A percentile compares a stretch with the other conserved stretches of the same genome.
These are phyloP conservation scores for Dicranocentrus wangi DNA, from an alignment of 2,888 invertebrate genomes.

Conservation along the genomic window DNA sequence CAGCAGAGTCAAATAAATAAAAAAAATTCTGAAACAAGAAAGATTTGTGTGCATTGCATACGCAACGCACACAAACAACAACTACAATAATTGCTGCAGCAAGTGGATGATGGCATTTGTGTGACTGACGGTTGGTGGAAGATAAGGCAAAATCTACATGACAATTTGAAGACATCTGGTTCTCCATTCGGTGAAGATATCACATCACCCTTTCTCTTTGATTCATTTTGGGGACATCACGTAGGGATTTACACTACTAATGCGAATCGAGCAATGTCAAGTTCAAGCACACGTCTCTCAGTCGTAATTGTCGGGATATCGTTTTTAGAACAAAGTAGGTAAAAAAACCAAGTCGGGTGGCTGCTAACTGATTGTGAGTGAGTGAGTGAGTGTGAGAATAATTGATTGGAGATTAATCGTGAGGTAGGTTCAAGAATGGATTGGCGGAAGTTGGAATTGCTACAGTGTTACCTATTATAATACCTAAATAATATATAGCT, in stretches of 20 bases:
- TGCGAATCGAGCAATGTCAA: too few relatives aligned
- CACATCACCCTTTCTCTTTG: constrained; percentile 4
- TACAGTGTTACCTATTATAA: too few relatives aligned
- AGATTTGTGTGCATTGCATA: background rate
- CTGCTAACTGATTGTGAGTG: too few relatives aligned
- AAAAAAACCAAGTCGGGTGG: too few relatives aligned
- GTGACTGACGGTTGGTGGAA: background rate
- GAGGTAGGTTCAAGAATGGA: background rate
- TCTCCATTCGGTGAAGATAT: background rate
- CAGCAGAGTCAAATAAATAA: background rate
- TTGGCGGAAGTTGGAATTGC: background rate
- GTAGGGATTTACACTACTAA: constrained; percentile 13
- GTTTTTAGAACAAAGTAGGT: too few relatives aligned
- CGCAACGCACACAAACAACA: too few relatives aligned
- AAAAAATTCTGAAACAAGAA: background rate
- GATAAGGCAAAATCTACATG: constrained; percentile 20
- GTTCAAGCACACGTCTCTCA: too few relatives aligned
- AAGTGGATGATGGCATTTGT: background rate
- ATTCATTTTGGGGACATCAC: background rate
- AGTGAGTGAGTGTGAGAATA: too few relatives aligned
- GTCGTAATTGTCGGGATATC: too few relatives aligned
- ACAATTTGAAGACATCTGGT: constrained; percentile 24
- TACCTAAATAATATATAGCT: too few relatives aligned
- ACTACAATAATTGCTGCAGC: background rate
- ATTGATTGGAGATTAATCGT: too few relatives aligned